phyloP scores from a whole-genome alignment of 2,113 vertebrate species.

The Melozone crissalis region DNA sequence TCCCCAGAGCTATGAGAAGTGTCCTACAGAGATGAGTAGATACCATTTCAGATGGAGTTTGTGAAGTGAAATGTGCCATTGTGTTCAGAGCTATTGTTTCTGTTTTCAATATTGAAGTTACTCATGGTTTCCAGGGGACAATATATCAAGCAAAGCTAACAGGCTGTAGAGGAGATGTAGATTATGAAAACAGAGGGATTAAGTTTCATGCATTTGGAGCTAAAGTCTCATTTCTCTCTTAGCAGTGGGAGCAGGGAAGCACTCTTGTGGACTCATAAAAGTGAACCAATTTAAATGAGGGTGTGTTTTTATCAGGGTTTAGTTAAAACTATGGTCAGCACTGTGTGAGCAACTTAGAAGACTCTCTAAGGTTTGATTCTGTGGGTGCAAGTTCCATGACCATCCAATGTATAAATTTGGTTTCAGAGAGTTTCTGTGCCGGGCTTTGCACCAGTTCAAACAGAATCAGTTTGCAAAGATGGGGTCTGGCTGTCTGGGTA shows the following conservation, averaged over 20 bases:
- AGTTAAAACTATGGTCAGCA: neutral
- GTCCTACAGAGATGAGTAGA: conserved; percentile 1
- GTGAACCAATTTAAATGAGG: neutral
- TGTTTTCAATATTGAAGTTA: conserved; percentile 59
- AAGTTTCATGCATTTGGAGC: conserved; percentile 36
- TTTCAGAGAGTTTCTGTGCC: neutral
- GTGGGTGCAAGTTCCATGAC: neutral
- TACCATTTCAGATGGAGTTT: conserved; percentile 45
- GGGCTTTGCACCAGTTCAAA: neutral
- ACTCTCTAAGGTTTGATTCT: neutral
- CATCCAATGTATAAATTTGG: neutral
- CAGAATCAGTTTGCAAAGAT: neutral
- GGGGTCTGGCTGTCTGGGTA: neutral
- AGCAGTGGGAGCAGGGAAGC: neutral
- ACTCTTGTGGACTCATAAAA: neutral
- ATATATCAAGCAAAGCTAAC: conserved; percentile 54
- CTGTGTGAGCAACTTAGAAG: neutral
- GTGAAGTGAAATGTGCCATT: conserved; percentile 42
- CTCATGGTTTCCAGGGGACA: conserved; percentile 45
- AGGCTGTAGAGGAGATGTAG: conserved; percentile 46
- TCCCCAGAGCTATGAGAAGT: neutral
- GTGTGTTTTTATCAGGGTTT: neutral
- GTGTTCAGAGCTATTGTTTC: conserved; percentile 48
- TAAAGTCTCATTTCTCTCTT: neutral
- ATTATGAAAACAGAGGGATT: conserved; percentile 57